Evolutionary conservation across 1,140 invertebrate genomes (phyloP), one percentile per base, ranked within the genome.

Genomic region (Maconellicoccus hirsutus): DNA sequence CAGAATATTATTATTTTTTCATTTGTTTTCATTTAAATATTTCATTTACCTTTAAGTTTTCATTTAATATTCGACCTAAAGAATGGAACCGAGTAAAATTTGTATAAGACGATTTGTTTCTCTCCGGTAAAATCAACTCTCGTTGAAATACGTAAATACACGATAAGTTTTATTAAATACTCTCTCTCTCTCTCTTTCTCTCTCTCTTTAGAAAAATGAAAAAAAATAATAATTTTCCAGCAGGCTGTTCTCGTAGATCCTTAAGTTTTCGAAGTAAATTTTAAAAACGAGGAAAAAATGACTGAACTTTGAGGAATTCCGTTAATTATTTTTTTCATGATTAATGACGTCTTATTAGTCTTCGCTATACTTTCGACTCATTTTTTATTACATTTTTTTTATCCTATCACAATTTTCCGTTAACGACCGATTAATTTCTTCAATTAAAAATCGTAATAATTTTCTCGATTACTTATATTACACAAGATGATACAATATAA

Each of bases 91-190:
- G 42, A 66, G 61, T 10, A 66, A 66, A 66, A 25, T 66, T 66
- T 66, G 25, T 66, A 66, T 26, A 26, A 66, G 61, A 66, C 61
- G 61, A 66, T 66, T 66, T 25, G 25, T 66, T 66, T 66, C 61
- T 66, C 22, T 66, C 61, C 16, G 61, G 61, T 66, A 66, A 66
- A 66, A 66, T 66, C 61, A 66, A 66, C 61, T 66, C 21, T 26
- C 61, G 61, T 66, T 23, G 22, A 25, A 66, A 66, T 25, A 25
- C 61, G 25, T 23, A 66, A 66, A 66, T 66, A 66, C 61, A 66
- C 61, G 61, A 66, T 66, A 66, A 66, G 61, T 66, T 66, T 66
- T 66, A 66, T 66, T 66, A 66, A 66, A 66, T 66, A 66, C 61
- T 25, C 3, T 66, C 21, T n/a, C n/a, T n/a, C n/a, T n/a, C n/a